Evolutionary conservation across 2,797 vertebrate genomes (phyloP).

Genomic region (Sebastes itinus): DNA sequence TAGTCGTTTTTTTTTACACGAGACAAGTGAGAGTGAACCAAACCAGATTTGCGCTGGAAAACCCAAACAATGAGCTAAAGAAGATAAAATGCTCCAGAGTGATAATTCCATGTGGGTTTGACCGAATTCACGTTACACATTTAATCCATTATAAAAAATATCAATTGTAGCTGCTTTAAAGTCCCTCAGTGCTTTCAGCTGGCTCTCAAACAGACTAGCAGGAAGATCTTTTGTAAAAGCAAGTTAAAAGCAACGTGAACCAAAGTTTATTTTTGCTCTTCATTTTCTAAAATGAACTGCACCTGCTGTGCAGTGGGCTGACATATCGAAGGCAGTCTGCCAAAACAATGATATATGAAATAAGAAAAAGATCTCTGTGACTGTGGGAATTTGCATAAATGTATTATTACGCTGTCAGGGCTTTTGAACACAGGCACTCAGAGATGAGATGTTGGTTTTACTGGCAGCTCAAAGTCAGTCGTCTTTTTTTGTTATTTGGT

Average conservation of each 20-base stretch:
- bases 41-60: background rate
- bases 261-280: background rate
- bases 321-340: background rate
- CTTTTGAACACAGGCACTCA: background rate
- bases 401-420: slow-evolving; percentile 18
- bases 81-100: background rate
- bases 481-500: background rate
- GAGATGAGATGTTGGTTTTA: slow-evolving; percentile 1
- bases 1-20: background rate
- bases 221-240: background rate
- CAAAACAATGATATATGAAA: background rate
- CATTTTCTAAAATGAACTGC: background rate
- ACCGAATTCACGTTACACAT: background rate
- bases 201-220: background rate
- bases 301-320: background rate
- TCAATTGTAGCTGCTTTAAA: background rate
- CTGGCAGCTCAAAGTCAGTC: slow-evolving; percentile 1
- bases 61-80: background rate
- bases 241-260: background rate
- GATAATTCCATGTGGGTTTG: background rate
- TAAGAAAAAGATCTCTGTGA: slow-evolving; percentile 12
- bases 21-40: background rate
- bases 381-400: slow-evolving; percentile 25
- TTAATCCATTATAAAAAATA: background rate
- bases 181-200: background rate